A percentile compares a stretch with the other conserved stretches of the same genome.
Conservation (phyloP, 1,140 invertebrate genomes). For the Steinernema feltiae region DNA sequence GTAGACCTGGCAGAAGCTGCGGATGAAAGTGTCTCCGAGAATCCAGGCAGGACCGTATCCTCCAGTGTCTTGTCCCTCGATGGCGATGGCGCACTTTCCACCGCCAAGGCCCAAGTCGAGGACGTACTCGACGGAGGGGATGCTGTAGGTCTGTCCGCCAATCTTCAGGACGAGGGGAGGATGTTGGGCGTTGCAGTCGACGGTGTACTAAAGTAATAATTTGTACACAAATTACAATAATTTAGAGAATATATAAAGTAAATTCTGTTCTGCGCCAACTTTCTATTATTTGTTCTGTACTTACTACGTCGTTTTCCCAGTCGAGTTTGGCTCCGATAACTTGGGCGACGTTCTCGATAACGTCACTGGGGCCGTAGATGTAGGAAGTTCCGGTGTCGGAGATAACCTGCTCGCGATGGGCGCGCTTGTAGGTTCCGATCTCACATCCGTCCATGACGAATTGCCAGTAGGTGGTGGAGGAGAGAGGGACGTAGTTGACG, state of each 20-base stretch:
- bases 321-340: constrained; percentile 36
- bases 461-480: constrained; percentile 45
- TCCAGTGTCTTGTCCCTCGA: background rate
- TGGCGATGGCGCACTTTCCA: constrained; percentile 7
- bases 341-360: constrained; percentile 30
- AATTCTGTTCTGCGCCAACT: no score
- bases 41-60: constrained; percentile 26
- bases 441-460: constrained; percentile 36
- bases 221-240: no score
- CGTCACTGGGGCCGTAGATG: constrained; percentile 29
- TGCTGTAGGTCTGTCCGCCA: constrained; percentile 27
- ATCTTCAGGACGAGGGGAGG: constrained; percentile 44
- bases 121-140: constrained; percentile 41
- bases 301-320: constrained; percentile 22
- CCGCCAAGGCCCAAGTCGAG: constrained; percentile 35
- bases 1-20: constrained; percentile 29
- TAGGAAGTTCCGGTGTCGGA: constrained; percentile 47
- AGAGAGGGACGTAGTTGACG: constrained; percentile 39
- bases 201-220: constrained; percentile 36
- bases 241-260: no score
- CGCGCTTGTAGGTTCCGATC: constrained; percentile 37
- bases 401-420: constrained; percentile 37
- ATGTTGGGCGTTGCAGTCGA: constrained; percentile 32
- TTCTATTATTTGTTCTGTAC: no score
- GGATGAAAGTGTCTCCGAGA: constrained; percentile 34